Conservation (phyloP, 2,888 invertebrate species). For the Ormyrus labotus region DNA sequence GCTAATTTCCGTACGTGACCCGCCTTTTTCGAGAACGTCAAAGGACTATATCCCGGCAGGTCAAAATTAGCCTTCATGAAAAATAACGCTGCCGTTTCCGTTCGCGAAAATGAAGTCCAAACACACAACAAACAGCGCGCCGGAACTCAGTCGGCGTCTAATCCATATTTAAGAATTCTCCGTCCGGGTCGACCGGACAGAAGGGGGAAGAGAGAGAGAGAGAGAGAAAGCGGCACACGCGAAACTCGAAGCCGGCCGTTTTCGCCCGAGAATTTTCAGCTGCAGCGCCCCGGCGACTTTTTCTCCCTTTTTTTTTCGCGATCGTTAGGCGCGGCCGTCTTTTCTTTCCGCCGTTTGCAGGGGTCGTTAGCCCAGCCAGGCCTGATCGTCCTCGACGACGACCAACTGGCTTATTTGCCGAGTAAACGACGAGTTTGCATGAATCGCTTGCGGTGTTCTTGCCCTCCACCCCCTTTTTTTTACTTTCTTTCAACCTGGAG, state of each 20-base stretch:
- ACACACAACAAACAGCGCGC: too few species aligned
- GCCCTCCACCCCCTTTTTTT: neutral
- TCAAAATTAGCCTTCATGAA: too few species aligned
- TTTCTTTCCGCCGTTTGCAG: neutral
- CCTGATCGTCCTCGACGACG: too few species aligned
- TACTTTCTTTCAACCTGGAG: neutral
- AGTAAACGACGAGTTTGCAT: conserved; percentile 42
- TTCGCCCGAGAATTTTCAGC: conserved; percentile 25
- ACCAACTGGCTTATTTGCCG: conserved; percentile 8
- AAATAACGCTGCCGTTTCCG: too few species aligned
- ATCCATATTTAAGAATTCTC: conserved; percentile 46
- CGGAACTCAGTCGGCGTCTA: neutral
- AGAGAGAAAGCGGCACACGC: conserved; percentile 27
- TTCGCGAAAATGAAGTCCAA: too few species aligned
- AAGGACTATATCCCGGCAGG: too few species aligned
- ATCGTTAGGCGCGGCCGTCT: too few species aligned
- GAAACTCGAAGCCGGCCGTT: conserved; percentile 16
- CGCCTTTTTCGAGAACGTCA: too few species aligned
- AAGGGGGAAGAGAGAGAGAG: neutral
- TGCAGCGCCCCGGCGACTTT: too few species aligned
- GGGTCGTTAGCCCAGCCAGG: too few species aligned
- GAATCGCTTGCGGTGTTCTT: conserved; percentile 30
- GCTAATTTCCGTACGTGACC: too few species aligned
- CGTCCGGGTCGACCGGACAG: conserved; percentile 7
- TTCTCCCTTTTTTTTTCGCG: too few species aligned